Conservation (phyloP, 2,888 invertebrate species). For the Icerya purchasi region DNA sequence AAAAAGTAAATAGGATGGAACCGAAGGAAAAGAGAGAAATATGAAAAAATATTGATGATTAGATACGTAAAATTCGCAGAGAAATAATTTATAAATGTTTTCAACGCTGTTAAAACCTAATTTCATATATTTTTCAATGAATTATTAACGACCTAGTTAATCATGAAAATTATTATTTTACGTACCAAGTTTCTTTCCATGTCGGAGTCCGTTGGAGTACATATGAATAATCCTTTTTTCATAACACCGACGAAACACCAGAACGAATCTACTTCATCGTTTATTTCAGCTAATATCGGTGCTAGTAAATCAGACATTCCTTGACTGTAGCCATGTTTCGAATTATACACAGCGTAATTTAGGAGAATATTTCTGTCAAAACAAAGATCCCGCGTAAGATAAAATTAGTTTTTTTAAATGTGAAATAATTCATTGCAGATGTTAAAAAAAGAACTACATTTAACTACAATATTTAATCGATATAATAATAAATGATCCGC, state of each 20-base stretch:
- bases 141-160: no score
- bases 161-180: no score
- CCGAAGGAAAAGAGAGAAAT: conserved; percentile 1
- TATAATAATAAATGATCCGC: no score
- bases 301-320: conserved; percentile 94
- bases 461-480: no score
- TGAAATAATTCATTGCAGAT: no score
- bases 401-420: conserved; percentile 3
- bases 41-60: neutral
- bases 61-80: neutral
- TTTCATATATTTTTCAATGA: no score
- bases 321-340: conserved; percentile 68
- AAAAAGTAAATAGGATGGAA: conserved; percentile 1
- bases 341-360: conserved; percentile 79
- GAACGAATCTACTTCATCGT: conserved; percentile 87
- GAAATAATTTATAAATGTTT: no score
- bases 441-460: no score
- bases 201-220: conserved; percentile 80
- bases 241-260: conserved; percentile 96
- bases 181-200: conserved; percentile 76
- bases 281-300: conserved; percentile 77
- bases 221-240: conserved; percentile 84
- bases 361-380: conserved; percentile 51
- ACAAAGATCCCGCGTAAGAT: conserved; percentile 2
- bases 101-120: no score